These are phyloP conservation scores for Antitype chi DNA, from an alignment of 2,888 invertebrate genomes.

Conservation along the genomic window DNA sequence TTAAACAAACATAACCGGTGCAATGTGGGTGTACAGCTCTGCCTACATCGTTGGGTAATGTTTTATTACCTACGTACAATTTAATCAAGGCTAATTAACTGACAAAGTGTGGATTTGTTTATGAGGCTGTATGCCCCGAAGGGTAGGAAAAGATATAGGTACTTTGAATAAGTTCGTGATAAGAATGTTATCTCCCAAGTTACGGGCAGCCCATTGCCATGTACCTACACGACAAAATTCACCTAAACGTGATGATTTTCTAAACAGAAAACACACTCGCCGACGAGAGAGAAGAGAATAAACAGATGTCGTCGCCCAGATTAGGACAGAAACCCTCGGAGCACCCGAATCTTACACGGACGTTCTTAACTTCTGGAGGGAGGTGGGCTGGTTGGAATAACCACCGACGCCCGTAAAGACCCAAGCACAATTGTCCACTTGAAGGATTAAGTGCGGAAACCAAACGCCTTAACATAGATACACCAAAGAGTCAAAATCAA, in stretches of 20 bases:
- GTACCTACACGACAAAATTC: too few species aligned
- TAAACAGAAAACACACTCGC: neutral
- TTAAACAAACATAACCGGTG: neutral
- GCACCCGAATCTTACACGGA: too few species aligned
- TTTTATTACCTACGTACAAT: neutral
- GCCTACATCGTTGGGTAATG: neutral
- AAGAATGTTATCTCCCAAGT: neutral
- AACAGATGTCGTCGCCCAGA: too few species aligned
- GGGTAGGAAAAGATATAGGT: neutral
- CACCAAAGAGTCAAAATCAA: too few species aligned
- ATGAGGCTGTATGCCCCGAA: neutral
- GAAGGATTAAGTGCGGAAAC: too few species aligned
- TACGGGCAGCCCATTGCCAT: neutral
- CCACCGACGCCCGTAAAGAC: too few species aligned
- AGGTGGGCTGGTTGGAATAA: too few species aligned
- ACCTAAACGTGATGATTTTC: neutral
- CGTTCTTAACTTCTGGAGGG: too few species aligned
- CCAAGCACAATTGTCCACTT: too few species aligned
- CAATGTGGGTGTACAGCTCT: neutral
- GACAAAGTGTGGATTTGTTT: neutral
- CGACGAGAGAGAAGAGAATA: too few species aligned
- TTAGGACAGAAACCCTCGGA: too few species aligned
- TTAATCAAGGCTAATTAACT: slow-evolving; percentile 7
- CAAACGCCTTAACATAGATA: too few species aligned
- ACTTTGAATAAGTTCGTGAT: slow-evolving; percentile 1